Conservation (phyloP, 1,140 invertebrate genomes). For the Leptinotarsa defecta region DNA sequence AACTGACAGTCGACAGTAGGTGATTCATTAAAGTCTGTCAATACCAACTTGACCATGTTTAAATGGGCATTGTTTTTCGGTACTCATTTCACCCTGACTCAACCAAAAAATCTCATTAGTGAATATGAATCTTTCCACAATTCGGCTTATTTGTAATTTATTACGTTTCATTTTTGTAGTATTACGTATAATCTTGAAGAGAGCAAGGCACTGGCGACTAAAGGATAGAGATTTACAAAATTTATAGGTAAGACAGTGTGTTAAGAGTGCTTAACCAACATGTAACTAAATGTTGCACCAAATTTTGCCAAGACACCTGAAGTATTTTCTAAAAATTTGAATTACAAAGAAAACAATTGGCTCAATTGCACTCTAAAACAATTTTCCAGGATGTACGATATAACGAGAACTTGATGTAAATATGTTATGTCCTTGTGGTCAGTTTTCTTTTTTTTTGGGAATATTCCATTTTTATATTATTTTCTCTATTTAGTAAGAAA, state of each 20-base stretch:
- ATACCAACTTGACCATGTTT: no score
- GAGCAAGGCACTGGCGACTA: conserved; percentile 21
- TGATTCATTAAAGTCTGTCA: no score
- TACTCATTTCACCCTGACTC: no score
- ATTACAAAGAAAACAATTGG: neutral
- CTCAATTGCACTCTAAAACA: neutral
- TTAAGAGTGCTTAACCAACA: conserved; percentile 13
- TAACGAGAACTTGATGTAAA: no score
- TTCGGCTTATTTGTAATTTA: conserved; percentile 14
- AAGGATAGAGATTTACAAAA: conserved; percentile 2
- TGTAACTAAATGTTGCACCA: conserved; percentile 11
- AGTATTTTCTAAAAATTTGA: neutral
- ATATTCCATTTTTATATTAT: no score
- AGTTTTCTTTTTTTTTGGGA: no score
- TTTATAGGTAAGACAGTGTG: conserved; percentile 30
- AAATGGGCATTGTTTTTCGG: no score
- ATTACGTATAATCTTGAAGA: conserved; percentile 33
- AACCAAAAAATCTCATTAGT: no score
- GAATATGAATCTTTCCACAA: neutral
- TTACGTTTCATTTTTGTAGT: conserved; percentile 37
- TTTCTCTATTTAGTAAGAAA: no score
- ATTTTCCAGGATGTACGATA: no score
- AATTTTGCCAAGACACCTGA: neutral
- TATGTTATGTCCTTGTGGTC: no score
- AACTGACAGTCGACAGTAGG: no score